Conservation (phyloP, 2,797 vertebrate genomes). For the Xerus rutilus region DNA sequence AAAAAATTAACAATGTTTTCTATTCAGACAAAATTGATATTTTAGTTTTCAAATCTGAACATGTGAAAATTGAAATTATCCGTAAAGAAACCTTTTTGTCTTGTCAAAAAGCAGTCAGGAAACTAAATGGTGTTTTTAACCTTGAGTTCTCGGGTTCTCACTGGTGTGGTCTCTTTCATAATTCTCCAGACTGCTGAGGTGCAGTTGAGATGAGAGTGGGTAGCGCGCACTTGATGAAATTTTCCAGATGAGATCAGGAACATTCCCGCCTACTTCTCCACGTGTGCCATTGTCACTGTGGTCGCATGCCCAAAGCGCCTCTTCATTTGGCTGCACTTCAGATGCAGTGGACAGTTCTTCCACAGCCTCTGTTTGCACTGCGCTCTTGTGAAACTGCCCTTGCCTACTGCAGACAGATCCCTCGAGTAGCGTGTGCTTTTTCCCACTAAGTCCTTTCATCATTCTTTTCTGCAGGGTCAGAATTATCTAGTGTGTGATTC, state of each 20-base stretch:
- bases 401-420: too few relatives aligned
- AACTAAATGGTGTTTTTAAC: conserved; percentile 74
- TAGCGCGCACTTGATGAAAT: conserved; percentile 69
- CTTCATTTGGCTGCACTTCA: conserved; percentile 71
- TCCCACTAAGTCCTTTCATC: not conserved
- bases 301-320: conserved; percentile 49
- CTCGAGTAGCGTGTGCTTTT: not conserved
- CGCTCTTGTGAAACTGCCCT: too few relatives aligned
- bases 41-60: conserved; percentile 67
- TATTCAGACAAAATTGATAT: conserved; percentile 35
- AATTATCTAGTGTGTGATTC: conserved; percentile 28
- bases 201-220: conserved; percentile 82
- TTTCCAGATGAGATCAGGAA: conserved; percentile 76
- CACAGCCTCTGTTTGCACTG: not conserved
- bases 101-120: conserved; percentile 52
- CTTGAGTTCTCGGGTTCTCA: conserved; percentile 70
- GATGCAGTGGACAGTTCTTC: conserved; percentile 51
- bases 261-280: conserved; percentile 72
- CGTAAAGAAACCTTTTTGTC: conserved; percentile 39
- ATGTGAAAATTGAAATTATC: conserved; percentile 67
- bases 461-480: not conserved
- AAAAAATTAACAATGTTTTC: conserved; percentile 43
- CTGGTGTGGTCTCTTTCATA: conserved; percentile 61
- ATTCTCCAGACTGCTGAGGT: conserved; percentile 70
- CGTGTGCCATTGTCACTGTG: conserved; percentile 73